Evolutionary conservation across 2,113 vertebrate genomes (phyloP), one percentile per base, ranked within the genome.

Genomic region (Limanda limanda): DNA sequence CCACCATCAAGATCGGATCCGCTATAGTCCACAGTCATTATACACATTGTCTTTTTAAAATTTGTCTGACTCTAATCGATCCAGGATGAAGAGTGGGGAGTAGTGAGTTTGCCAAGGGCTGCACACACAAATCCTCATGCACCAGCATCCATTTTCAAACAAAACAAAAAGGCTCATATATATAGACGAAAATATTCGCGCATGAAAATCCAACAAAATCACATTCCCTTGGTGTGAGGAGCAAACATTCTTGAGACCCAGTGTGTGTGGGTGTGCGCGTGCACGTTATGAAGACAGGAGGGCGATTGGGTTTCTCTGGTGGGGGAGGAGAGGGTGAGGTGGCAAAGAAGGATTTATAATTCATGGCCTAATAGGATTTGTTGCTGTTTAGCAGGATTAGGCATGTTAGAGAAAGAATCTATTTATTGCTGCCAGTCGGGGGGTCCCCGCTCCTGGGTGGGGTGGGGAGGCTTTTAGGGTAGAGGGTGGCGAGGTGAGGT

Each of bases 311-410:
- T 89, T 89, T 81, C 83, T 90, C 65, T 84, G 79, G 79, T 89
- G 87, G 88, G 86, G 78, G 76, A 78, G 73, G 83, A 89, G 85
- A 89, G 91, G 91, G 91, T 86, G 89, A 93, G 83, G 90, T 92
- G 89, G 89, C 80, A 87, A 92, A 92, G 90, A 86, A 86, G 93
- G 94, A 93, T 94, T 95, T 95, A 94, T 92, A 94, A 95, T 95
- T 95, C 94, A 95, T 94, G 92, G 89, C 90, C 92, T 95, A 95
- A 96, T 94, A 95, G 94, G 95, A 96, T 95, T 96, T 95, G 93
- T 92, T 92, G 93, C 94, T 95, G 94, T 96, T 96, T 95, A 95
- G 95, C 86, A 86, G 93, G 95, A 96, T 96, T 95, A 96, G 83
- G 88, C 90, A 88, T 93, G 92, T 95, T 95, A 93, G 87, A 95